A percentile compares a stretch with the other conserved stretches of the same genome.
phyloP scores from a whole-genome alignment of 2,113 vertebrate species.

The Bubo scandiacus region DNA sequence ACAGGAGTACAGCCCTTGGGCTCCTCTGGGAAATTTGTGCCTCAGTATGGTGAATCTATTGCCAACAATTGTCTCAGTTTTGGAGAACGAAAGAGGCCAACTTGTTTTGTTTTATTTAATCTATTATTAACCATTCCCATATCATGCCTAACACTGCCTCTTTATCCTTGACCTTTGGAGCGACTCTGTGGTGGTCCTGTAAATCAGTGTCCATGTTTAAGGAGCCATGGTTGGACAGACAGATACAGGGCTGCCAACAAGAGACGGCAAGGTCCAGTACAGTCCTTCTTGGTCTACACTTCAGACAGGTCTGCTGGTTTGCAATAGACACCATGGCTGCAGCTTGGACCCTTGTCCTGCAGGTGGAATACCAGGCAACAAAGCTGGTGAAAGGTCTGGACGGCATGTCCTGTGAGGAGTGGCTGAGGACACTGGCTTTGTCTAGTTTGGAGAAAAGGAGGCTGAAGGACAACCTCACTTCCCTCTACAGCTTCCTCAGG shows the following conservation, averaged over 20 bases:
- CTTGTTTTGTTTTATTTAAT: background rate
- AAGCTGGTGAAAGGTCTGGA: background rate
- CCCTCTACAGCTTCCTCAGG: background rate
- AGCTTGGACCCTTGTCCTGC: background rate
- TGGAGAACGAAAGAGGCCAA: background rate
- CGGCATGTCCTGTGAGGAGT: background rate
- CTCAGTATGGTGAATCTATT: background rate
- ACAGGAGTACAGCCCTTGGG: background rate
- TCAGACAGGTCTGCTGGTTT: background rate
- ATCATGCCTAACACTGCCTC: background rate
- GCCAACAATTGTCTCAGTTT: background rate
- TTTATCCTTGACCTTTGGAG: background rate
- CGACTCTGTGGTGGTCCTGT: background rate
- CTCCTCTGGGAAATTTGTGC: background rate
- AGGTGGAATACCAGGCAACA: background rate
- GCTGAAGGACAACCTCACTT: background rate
- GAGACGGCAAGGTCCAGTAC: background rate
- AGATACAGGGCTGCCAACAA: background rate
- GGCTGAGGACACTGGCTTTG: background rate
- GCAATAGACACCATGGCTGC: accelerated
- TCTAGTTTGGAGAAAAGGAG: background rate
- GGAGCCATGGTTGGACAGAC: background rate
- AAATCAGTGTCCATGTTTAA: background rate
- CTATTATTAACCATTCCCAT: background rate
- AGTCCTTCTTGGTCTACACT: background rate